phyloP scores from a whole-genome alignment of 2,888 invertebrate genomes.

The Pedicia rivosa region DNA sequence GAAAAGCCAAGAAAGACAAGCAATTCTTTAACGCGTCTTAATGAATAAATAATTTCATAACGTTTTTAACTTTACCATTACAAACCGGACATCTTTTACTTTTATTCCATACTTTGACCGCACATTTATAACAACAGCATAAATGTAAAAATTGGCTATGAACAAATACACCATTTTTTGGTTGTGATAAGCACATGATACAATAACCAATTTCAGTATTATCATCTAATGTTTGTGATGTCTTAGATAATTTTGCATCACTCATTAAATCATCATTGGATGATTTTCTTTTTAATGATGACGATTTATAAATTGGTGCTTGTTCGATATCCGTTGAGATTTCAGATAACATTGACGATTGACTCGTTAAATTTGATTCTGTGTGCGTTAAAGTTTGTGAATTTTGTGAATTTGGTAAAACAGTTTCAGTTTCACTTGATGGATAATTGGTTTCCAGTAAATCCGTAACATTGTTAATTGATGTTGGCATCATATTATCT shows the following conservation, averaged over 20 bases:
- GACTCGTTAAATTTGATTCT: neutral
- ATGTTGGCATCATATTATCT: neutral
- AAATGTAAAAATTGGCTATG: slow-evolving; percentile 49
- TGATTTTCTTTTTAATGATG: neutral
- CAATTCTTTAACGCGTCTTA: too few species aligned
- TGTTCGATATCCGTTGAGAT: neutral
- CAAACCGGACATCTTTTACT: slow-evolving; percentile 51
- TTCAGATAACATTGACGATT: too few species aligned
- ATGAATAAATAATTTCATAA: slow-evolving; percentile 39
- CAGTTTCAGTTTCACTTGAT: neutral
- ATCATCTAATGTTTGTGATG: neutral
- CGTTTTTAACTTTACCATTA: slow-evolving; percentile 48
- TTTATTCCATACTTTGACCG: slow-evolving; percentile 45
- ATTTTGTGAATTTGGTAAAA: too few species aligned
- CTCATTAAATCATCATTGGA: neutral
- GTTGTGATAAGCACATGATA: slow-evolving; percentile 41
- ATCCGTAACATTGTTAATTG: too few species aligned
- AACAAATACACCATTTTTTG: slow-evolving; percentile 51
- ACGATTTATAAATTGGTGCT: neutral
- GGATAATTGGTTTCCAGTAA: too few species aligned
- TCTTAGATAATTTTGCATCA: neutral
- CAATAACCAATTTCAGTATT: slow-evolving; percentile 26
- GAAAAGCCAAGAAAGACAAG: too few species aligned
- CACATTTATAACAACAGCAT: slow-evolving; percentile 55
- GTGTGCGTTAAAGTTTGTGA: neutral